These are phyloP conservation scores for Dryobates pubescens DNA, from an alignment of 2,797 vertebrate species.

Conservation along the genomic window DNA sequence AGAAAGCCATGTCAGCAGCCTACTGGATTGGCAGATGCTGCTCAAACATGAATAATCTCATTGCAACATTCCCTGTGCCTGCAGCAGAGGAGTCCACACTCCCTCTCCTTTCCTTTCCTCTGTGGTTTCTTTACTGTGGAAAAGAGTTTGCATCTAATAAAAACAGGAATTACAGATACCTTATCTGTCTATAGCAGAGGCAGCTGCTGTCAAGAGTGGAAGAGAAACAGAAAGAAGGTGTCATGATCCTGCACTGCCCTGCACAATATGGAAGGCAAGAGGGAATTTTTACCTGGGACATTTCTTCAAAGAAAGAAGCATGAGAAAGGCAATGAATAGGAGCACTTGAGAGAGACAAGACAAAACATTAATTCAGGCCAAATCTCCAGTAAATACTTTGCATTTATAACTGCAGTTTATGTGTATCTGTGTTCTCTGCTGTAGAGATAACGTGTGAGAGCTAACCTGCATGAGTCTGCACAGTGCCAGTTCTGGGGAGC, in stretches of 20 bases:
- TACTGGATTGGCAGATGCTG: neutral
- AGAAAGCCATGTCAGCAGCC: neutral
- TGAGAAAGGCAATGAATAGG: neutral
- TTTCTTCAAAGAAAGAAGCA: neutral
- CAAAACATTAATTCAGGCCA: neutral
- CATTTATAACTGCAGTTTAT: neutral
- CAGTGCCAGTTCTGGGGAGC: neutral
- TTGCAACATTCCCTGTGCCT: neutral
- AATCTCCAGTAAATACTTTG: slow-evolving; percentile 5
- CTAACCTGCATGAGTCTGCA: neutral
- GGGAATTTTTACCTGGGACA: neutral
- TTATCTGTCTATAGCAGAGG: neutral
- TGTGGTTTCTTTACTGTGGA: neutral
- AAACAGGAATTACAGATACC: neutral
- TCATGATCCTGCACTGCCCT: accelerated
- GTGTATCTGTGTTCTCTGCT: neutral
- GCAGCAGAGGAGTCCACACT: neutral
- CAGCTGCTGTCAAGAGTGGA: neutral
- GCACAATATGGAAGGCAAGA: neutral
- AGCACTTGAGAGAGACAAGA: neutral
- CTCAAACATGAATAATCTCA: neutral
- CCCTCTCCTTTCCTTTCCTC: neutral
- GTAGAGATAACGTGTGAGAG: neutral
- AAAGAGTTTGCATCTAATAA: neutral
- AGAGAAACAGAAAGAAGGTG: neutral